These are phyloP conservation scores for Xenops minutus DNA, from an alignment of 2,797 vertebrate genomes.

Conservation along the genomic window DNA sequence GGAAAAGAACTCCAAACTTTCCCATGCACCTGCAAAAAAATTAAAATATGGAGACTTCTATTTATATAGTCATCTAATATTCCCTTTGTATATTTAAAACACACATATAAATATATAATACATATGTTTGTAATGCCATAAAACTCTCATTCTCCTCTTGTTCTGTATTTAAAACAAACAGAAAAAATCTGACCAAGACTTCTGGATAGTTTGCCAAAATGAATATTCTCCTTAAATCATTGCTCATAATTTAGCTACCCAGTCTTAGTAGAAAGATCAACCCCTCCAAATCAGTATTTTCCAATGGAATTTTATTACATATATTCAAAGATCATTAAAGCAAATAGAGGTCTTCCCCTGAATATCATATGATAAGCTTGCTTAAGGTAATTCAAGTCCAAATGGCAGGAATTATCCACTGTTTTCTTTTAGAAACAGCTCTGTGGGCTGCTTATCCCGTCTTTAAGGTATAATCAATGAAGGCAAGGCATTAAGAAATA, in stretches of 20 bases:
- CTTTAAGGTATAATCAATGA: not conserved
- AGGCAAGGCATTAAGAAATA: not conserved
- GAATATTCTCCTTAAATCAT: not conserved
- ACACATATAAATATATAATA: not conserved
- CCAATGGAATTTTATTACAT: not conserved
- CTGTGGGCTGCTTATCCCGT: not conserved
- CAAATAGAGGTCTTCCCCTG: not conserved
- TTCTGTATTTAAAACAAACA: not conserved
- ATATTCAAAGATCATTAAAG: not conserved
- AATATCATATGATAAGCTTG: not conserved
- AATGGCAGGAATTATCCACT: not conserved
- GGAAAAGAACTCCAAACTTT: not conserved
- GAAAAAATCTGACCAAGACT: not conserved
- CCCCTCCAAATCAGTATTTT: not conserved
- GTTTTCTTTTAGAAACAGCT: not conserved
- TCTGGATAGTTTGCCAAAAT: not conserved
- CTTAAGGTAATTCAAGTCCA: not conserved
- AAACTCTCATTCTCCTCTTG: not conserved
- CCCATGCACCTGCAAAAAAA: not conserved
- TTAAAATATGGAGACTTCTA: not conserved
- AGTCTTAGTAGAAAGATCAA: not conserved
- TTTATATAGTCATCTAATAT: not conserved
- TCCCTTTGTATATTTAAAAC: not conserved
- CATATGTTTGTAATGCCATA: not conserved
- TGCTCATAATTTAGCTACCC: not conserved